Conservation (phyloP, 1,140 invertebrate genomes). For the Sitophilus oryzae region DNA sequence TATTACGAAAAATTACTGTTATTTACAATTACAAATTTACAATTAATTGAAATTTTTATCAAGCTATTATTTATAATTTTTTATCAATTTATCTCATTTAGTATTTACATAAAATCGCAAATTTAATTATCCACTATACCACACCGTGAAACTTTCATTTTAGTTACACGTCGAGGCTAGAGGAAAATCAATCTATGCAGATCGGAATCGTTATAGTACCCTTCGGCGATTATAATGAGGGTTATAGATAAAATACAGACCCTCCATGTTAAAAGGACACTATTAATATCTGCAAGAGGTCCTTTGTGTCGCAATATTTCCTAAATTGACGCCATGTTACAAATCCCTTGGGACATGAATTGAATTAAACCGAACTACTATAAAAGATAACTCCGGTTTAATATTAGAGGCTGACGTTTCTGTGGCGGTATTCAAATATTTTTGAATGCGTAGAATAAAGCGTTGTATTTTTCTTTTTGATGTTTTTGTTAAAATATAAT, state of each 20-base stretch:
- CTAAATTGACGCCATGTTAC: slow-evolving; percentile 3
- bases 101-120: too few relatives aligned
- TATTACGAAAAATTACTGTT: too few relatives aligned
- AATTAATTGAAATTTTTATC: too few relatives aligned
- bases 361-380: slow-evolving; percentile 1
- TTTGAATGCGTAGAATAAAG: too few relatives aligned
- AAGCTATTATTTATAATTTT: too few relatives aligned
- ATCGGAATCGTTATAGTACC: background rate
- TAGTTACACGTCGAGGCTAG: background rate
- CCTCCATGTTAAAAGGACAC: slow-evolving; percentile 1
- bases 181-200: background rate
- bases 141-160: too few relatives aligned
- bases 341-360: slow-evolving; percentile 3
- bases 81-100: too few relatives aligned
- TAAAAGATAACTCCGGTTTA: background rate
- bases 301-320: slow-evolving; percentile 8
- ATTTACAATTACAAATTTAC: too few relatives aligned
- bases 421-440: too few relatives aligned
- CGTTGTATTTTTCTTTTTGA: too few relatives aligned
- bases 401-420: background rate
- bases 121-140: too few relatives aligned
- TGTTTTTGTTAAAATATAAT: too few relatives aligned
- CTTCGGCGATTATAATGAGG: slow-evolving; percentile 1
- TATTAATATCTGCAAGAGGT: slow-evolving; percentile 8
- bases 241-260: slow-evolving; percentile 9